These are phyloP conservation scores for Semotilus atromaculatus DNA, from an alignment of 2,797 vertebrate genomes.

Conservation along the genomic window DNA sequence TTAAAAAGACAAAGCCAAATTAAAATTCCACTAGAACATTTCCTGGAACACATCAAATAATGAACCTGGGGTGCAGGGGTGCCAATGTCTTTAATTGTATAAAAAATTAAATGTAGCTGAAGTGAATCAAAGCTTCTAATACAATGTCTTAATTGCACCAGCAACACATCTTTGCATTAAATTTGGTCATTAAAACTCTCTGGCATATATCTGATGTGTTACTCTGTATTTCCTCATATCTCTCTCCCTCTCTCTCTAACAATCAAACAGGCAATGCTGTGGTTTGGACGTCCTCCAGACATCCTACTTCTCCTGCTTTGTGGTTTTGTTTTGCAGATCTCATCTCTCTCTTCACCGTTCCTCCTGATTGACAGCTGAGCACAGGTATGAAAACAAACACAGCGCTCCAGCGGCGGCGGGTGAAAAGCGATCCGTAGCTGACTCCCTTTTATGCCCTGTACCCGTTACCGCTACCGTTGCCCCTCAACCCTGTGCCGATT, in stretches of 20 bases:
- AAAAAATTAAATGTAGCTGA: slow-evolving; percentile 15
- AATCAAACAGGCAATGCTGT: slow-evolving; percentile 63
- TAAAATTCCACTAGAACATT: slow-evolving; percentile 26
- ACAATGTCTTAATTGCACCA: slow-evolving; percentile 15
- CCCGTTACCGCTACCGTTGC: slow-evolving; percentile 54
- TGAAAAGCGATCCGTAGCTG: slow-evolving; percentile 79
- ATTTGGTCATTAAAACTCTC: slow-evolving; percentile 29
- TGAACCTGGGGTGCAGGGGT: not conserved
- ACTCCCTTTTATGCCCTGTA: slow-evolving; percentile 66
- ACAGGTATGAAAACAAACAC: slow-evolving; percentile 89
- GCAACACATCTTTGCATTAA: slow-evolving; percentile 3
- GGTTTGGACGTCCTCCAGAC: slow-evolving; percentile 87
- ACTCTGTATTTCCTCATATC: slow-evolving; percentile 40
- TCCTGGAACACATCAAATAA: not conserved
- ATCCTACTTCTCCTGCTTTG: slow-evolving; percentile 81
- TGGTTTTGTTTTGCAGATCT: slow-evolving; percentile 88
- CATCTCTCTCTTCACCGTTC: slow-evolving; percentile 79
- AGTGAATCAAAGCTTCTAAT: slow-evolving; percentile 27
- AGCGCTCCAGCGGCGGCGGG: slow-evolving; percentile 77
- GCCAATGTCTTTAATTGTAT: slow-evolving; percentile 9
- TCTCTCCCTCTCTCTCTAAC: slow-evolving; percentile 37
- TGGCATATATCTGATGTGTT: slow-evolving; percentile 35
- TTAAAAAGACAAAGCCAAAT: slow-evolving; percentile 21
- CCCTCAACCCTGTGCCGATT: slow-evolving; percentile 27
- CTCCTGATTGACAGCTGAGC: slow-evolving; percentile 90